phyloP scores from a whole-genome alignment of 2,797 vertebrate species.

The Enteromius fasciolatus region DNA sequence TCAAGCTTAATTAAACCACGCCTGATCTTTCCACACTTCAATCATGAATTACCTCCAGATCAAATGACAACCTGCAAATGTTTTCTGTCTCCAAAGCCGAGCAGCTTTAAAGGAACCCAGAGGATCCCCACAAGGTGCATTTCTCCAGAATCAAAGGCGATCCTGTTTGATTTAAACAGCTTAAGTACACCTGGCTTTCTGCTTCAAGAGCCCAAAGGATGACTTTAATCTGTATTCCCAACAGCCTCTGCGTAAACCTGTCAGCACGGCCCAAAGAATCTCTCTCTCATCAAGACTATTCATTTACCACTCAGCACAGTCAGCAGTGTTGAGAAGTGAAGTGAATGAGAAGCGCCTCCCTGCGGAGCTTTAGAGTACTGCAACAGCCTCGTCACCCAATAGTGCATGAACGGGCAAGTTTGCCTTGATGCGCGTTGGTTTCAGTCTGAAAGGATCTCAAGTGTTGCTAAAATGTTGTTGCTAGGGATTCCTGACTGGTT shows the following conservation, averaged over 20 bases:
- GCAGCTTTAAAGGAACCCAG: conserved; percentile 37
- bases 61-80: conserved; percentile 33
- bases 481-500: not conserved
- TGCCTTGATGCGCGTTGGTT: not conserved
- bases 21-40: conserved; percentile 6
- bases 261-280: conserved; percentile 41
- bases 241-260: conserved; percentile 36
- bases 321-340: not conserved
- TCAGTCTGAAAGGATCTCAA: not conserved
- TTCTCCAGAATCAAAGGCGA: conserved; percentile 42
- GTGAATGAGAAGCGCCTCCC: conserved; percentile 27
- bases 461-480: not conserved
- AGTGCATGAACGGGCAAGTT: not conserved
- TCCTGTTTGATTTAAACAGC: conserved; percentile 52
- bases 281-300: conserved; percentile 36
- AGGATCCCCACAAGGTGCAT: conserved; percentile 16
- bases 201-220: conserved; percentile 47
- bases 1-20: not conserved
- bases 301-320: conserved; percentile 3
- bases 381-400: not conserved
- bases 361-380: conserved; percentile 33
- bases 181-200: conserved; percentile 54
- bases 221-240: conserved; percentile 48
- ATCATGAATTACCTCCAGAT: conserved; percentile 18
- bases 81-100: conserved; percentile 14